Evolutionary conservation across 2,797 vertebrate species (phyloP), one percentile per base, ranked within the genome.

Genomic region (Hydrolagus colliei): DNA sequence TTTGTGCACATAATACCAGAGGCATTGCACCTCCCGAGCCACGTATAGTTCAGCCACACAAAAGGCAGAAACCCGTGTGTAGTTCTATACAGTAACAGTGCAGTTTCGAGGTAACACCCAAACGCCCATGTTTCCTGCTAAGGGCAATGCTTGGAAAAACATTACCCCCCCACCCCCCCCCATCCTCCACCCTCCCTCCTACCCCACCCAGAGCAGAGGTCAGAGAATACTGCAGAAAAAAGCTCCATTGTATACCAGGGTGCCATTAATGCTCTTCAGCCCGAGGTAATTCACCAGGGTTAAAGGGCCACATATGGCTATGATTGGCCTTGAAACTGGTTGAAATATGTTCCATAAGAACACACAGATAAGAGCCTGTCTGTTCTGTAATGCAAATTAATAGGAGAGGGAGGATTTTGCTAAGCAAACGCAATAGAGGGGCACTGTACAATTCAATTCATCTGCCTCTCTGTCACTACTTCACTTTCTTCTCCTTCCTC

Each of bases 291-390:
- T 82, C 12, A 77, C 14, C 18, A 72, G 72, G 61, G 72, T 68
- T 62, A 18, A 59, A 61, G 74, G 86, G 86, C 72, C 86, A 86
- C 87, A 86, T 86, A 73, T 87, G 87, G 85, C 71, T 85, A 65
- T 20, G 52, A 85, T 85, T 78, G 72, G 41, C 61, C 18, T 71
- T 27, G 65, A 16, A 63, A 72, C 76, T 14, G 20, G 68, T 20
- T 35, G 13, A 32, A 72, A 86, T 11, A 13, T 62, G 12, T 22
- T 59, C 73, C 82, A 52, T 72, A 61, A 16, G 65, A 86, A n/a
- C 59, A 20, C 72, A 85, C n/a, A 52, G 85, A 86, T 73, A 73
- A 78, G 65, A 14, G 78, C 2, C 22, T 32, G 32, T 27, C 35
- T 32, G 78, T 80, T 67, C 62, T 65, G 14, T 27, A 32, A 27